A percentile compares a stretch with the other conserved stretches of the same genome.
Evolutionary conservation across 1,140 invertebrate species (phyloP).

Genomic region (Pseudomyrmex sp.): DNA sequence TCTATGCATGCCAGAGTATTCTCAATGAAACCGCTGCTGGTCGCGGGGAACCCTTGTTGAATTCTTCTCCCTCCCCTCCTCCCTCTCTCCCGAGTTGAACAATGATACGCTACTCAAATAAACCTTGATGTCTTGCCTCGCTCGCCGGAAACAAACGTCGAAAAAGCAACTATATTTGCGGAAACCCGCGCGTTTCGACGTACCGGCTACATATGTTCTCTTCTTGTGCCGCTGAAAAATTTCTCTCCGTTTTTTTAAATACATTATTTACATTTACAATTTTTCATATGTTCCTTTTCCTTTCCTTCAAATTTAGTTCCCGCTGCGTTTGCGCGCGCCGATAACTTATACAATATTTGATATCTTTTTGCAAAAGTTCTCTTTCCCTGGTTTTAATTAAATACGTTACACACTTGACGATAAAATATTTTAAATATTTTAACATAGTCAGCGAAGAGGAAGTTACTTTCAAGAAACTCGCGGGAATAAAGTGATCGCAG

Average conservation of each 20-base stretch:
- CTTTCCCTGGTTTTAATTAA: neutral
- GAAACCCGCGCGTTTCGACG: neutral
- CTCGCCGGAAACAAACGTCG: neutral
- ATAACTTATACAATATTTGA: neutral
- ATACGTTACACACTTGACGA: neutral
- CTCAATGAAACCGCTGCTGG: slow-evolving; percentile 49
- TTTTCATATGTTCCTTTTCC: neutral
- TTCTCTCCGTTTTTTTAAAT: neutral
- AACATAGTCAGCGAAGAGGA: too few species aligned
- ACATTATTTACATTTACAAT: neutral
- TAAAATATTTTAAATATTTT: too few species aligned
- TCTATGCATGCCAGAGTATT: slow-evolving; percentile 65
- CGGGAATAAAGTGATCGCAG: neutral
- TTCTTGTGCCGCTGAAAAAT: neutral
- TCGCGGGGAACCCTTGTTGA: neutral
- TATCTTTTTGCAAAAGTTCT: neutral
- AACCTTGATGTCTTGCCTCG: slow-evolving; percentile 19
- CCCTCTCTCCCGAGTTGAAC: neutral
- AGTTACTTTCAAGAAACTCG: too few species aligned
- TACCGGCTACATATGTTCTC: neutral
- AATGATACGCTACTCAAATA: slow-evolving; percentile 44
- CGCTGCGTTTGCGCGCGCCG: too few species aligned
- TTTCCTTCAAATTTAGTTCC: neutral
- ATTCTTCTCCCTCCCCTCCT: neutral
- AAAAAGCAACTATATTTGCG: slow-evolving; percentile 4